Conservation (phyloP, 2,113 vertebrate genomes). For the Nematolebias whitei region DNA sequence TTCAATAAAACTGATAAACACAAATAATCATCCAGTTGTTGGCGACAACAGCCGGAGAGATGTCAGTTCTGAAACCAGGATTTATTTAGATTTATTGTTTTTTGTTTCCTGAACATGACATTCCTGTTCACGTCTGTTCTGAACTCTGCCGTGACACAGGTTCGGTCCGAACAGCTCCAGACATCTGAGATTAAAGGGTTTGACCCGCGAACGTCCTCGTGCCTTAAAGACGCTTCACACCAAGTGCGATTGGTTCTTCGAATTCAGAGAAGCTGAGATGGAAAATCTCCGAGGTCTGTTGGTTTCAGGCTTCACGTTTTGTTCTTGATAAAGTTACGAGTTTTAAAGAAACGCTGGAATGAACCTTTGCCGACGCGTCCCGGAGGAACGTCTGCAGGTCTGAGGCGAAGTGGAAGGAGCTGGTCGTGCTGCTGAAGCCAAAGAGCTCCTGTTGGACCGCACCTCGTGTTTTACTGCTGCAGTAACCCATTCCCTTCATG, state of each 20-base stretch:
- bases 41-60: background rate
- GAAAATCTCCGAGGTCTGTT: too few relatives aligned
- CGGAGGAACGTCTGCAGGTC: too few relatives aligned
- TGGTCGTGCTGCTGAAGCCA: too few relatives aligned
- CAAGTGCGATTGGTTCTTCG: constrained; percentile 40
- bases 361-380: too few relatives aligned
- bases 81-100: constrained; percentile 1
- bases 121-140: background rate
- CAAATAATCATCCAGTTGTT: background rate
- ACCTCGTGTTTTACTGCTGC: background rate
- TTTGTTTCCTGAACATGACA: background rate
- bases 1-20: background rate
- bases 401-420: too few relatives aligned
- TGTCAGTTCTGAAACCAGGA: constrained; percentile 4
- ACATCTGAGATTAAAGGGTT: background rate
- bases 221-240: constrained; percentile 43
- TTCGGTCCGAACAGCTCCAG: background rate
- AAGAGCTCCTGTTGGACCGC: constrained; percentile 25
- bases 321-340: too few relatives aligned
- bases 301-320: constrained; percentile 6
- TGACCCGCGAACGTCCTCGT: constrained; percentile 1
- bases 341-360: too few relatives aligned
- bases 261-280: background rate
- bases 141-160: constrained; percentile 6
- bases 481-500: background rate